Evolutionary conservation across 1,140 invertebrate species (phyloP), one percentile per base, ranked within the genome.

Genomic region (Babylonia areolata): DNA sequence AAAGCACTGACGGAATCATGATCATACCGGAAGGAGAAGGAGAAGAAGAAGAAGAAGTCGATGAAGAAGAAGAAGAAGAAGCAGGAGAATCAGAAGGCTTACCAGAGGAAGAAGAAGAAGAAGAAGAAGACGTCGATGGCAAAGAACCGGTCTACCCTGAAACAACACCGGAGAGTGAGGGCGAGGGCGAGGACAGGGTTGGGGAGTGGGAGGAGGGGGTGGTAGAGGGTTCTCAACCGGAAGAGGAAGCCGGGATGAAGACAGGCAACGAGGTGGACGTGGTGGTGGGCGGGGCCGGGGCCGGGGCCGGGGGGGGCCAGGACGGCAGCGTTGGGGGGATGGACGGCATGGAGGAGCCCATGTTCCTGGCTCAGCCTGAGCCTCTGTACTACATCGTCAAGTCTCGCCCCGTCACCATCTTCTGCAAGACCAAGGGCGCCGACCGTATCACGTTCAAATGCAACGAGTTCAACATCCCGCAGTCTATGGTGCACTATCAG

Each of bases 371-470:
- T 2, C n/a, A 85, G 77, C 84, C 84, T 1, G 77, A 85, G 46
- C 2, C 73, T 11, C 20, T 37, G n/a, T 85, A 85, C 75, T 85
- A 85, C 73, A 79, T 85, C 54, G 39, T 85, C 42, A 85, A 58
- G 75, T 77, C 73, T 2, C 31, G 58, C n/a, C 77, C 75, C 9
- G 77, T 85, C 6, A 79, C 84, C 73, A 85, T 85, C 54, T 78
- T 75, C 33, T 85, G 84, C 75, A 1, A 54, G 23, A 69, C 84
- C 31, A 51, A 23, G 46, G 35, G 51, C 17, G 84, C 77, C 15
- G 23, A 46, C 2, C 73, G 77, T 1, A 85, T 85, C 51, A 79
- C 84, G n/a, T 85, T 85, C 77, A 79, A 46, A 31, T 85, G 84
- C 51, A 85, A 79, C 35, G 75, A 28, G 1, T 9, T 37, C 2